Conservation (phyloP, 2,888 invertebrate genomes). For the Ornithoptera alexandrae region DNA sequence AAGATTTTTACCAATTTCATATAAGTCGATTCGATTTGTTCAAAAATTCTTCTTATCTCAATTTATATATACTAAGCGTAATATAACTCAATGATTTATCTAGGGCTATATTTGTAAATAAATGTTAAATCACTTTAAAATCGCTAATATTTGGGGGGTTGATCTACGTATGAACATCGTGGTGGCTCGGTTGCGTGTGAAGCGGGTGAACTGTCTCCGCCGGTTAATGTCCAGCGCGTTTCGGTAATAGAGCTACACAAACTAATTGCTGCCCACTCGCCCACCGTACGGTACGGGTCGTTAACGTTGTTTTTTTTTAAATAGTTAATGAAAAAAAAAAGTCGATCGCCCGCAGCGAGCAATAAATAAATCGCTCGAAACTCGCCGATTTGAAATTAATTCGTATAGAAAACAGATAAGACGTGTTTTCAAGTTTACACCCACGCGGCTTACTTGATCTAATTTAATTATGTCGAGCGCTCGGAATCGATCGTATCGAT, state of each 20-base stretch:
- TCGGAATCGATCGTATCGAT: conserved; percentile 24
- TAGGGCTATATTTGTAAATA: too few species aligned
- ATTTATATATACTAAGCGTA: too few species aligned
- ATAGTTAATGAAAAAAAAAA: conserved; percentile 26
- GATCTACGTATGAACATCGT: too few species aligned
- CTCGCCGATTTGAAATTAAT: conserved; percentile 54
- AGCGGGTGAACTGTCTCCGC: too few species aligned
- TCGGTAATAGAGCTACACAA: conserved; percentile 20
- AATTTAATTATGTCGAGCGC: conserved; percentile 24
- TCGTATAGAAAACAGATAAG: conserved; percentile 48
- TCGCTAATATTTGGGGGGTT: too few species aligned
- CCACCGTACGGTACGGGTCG: conserved; percentile 21
- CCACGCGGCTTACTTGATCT: conserved; percentile 29
- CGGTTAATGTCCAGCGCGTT: neutral
- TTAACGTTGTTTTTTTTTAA: conserved; percentile 22
- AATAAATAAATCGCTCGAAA: conserved; percentile 58
- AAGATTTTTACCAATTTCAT: too few species aligned
- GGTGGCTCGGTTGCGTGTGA: too few species aligned
- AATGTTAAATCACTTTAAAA: too few species aligned
- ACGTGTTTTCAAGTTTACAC: conserved; percentile 29
- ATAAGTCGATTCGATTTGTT: too few species aligned
- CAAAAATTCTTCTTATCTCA: too few species aligned
- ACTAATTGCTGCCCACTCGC: conserved; percentile 28
- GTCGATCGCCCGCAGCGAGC: conserved; percentile 44
- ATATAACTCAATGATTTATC: too few species aligned